phyloP scores from a whole-genome alignment of 2,888 invertebrate species.

The Xestia rhomboidea region DNA sequence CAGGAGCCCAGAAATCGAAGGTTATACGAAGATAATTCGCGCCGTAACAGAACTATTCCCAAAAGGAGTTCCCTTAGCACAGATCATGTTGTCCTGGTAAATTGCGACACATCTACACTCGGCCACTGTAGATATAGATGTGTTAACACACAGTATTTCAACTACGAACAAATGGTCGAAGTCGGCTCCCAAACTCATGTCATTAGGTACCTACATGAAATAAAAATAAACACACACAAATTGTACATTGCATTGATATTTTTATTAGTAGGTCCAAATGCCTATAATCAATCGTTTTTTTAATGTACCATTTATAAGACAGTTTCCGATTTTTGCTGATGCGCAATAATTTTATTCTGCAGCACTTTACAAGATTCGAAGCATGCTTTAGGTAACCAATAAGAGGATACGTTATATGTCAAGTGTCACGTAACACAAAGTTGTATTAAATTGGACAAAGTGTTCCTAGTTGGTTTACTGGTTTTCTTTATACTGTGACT shows the following conservation, averaged over 20 bases:
- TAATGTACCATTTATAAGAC: neutral
- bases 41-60: constrained; percentile 24
- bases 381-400: neutral
- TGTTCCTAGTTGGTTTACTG: neutral
- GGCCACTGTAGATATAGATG: neutral
- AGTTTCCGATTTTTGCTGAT: neutral
- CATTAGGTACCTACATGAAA: neutral
- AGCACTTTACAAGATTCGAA: neutral
- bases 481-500: neutral
- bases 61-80: constrained; percentile 19
- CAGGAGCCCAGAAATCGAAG: neutral
- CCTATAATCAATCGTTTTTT: neutral
- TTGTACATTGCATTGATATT: neutral
- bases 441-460: neutral
- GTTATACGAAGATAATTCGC: constrained; percentile 22
- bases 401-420: neutral
- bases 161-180: neutral
- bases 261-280: neutral
- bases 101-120: constrained; percentile 28
- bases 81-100: constrained; percentile 36
- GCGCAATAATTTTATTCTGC: neutral
- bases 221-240: neutral
- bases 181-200: neutral
- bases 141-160: neutral
- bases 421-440: neutral